These are phyloP conservation scores for Papilio xuthus DNA, from an alignment of 1,140 invertebrate genomes.

Conservation along the genomic window DNA sequence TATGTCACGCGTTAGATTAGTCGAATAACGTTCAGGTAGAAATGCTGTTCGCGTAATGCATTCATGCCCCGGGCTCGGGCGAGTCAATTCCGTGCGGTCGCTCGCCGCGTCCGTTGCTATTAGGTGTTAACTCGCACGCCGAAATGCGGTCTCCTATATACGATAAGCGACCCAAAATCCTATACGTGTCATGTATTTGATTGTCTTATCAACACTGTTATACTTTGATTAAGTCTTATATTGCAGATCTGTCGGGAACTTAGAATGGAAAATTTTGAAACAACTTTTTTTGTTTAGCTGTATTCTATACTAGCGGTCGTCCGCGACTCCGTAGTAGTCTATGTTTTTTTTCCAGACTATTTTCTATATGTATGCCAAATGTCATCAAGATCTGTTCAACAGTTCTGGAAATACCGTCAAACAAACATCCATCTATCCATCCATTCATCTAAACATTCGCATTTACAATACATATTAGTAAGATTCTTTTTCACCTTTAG, in stretches of 20 bases:
- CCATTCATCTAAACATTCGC: too few relatives aligned
- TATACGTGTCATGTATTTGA: conserved; percentile 40
- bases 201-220: conserved; percentile 27
- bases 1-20: conserved; percentile 15
- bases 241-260: background rate
- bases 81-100: conserved; percentile 50
- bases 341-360: too few relatives aligned
- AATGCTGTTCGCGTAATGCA: conserved; percentile 47
- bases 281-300: too few relatives aligned
- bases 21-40: conserved; percentile 18
- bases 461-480: too few relatives aligned
- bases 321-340: too few relatives aligned
- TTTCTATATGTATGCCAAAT: too few relatives aligned
- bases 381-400: too few relatives aligned
- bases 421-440: too few relatives aligned
- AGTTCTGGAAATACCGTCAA: too few relatives aligned
- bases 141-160: conserved; percentile 48
- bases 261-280: background rate
- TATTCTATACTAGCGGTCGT: too few relatives aligned
- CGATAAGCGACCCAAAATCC: conserved; percentile 45
- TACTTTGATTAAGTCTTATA: background rate
- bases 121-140: conserved; percentile 43
- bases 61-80: conserved; percentile 40
- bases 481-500: too few relatives aligned
- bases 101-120: conserved; percentile 38